Base-by-base conservation (phyloP, 2,113 vertebrate species). In the Cisticola juncidis region DNA sequence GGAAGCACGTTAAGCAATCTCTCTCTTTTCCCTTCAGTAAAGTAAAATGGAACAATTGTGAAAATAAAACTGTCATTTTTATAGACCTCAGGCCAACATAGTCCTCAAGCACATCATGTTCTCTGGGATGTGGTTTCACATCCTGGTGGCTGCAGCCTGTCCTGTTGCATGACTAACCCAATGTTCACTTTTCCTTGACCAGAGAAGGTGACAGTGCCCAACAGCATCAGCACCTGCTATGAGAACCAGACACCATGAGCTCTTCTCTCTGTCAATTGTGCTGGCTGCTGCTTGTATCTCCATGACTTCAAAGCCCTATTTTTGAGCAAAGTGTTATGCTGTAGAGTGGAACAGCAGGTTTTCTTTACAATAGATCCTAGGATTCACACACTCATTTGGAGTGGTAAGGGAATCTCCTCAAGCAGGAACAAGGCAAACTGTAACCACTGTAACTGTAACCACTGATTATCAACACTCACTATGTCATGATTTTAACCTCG, bases 41-140 rank as follows among this genome's bases (percentile, higher is more conserved):
- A 45, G 31, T 53, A 76, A 68, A 84, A 79, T 86, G 83, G 64
- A 95, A 81, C 47, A 93, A 90, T 40, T 94, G 69, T 86, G 60
- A 57, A 84, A 96, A 89, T 88, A 87, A 91, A 92, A 40, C 60
- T 74, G 60, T 74, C 76, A 56, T 81, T 94, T 94, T 92, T 76
- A 64, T 71, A 61, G 80, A 84, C 60, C 35, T 92, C 86, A 86
- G 62, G 69, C 40, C 57, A 71, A 45, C 44, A 53, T 4, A 94
- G 51, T 13, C 91, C 65, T 86, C 57, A 86, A 91, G 44, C 2
- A 0, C 56, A 68, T 25, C 25, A 76, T 20, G 61, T 71, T 53
- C 70, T 95, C 53, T 65, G 69, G 73, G 33, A 68, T 86, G 61
- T 81, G 31, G 48, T 76, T 94, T 56, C 57, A 74, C n/a, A 51